These are phyloP conservation scores for Nycticebus coucang DNA, from an alignment of 2,113 vertebrate genomes.

Conservation along the genomic window DNA sequence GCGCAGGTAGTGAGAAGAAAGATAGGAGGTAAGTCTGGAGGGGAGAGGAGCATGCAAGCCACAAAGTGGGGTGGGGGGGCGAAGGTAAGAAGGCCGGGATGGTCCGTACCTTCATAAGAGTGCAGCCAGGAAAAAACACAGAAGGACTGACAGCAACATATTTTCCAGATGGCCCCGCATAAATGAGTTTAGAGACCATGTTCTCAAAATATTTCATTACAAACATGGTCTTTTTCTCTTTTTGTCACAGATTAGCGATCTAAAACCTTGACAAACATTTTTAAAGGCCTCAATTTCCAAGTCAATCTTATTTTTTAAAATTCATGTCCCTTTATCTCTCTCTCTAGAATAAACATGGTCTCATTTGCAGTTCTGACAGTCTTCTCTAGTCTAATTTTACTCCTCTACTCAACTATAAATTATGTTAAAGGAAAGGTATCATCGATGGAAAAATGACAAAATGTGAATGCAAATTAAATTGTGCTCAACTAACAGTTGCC, in stretches of 20 bases:
- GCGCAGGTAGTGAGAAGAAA: background rate
- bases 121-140: background rate
- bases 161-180: background rate
- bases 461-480: conserved; percentile 23
- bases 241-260: background rate
- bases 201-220: background rate
- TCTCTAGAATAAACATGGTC: background rate
- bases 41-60: accelerated
- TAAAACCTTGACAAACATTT: background rate
- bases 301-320: background rate
- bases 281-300: background rate
- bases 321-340: background rate
- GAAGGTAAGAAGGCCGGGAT: accelerated
- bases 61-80: no score
- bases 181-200: background rate
- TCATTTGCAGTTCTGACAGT: background rate
- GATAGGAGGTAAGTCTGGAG: background rate
- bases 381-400: background rate
- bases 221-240: background rate
- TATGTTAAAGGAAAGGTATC: background rate
- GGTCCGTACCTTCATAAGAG: background rate
- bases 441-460: background rate
- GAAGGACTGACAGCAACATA: background rate
- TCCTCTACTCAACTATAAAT: background rate
- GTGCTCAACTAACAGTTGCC: background rate